Evolutionary conservation across 2,888 invertebrate genomes (phyloP), one percentile per base, ranked within the genome.

Genomic region (Chirona hameri): DNA sequence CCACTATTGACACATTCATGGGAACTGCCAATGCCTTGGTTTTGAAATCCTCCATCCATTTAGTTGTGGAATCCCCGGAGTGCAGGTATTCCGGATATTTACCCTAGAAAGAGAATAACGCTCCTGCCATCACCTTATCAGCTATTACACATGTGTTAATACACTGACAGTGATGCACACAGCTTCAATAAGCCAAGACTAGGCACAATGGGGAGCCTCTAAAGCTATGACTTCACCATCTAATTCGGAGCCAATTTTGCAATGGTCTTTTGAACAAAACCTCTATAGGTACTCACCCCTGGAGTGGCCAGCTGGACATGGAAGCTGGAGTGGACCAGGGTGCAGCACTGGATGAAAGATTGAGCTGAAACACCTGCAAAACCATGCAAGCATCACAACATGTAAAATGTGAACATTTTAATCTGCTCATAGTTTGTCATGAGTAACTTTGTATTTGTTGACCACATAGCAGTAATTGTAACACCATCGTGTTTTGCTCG

Each of bases 321-420:
- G 84, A 89, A 89, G 48, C 87, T 88, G 48, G 88, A 88, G 83
- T 88, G 88, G 1, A 88, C 87, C 60, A 89, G 84, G 4, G 87
- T 88, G 85, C 88, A 89, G 15, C 89, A 87, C 83, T 89, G 89
- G 76, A 88, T 87, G 85, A 89, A 89, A 5, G 89, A 88, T 84
- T 88, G 88, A 1, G 88, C 88, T 10, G 88, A 88, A 9, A 89
- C 89, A 83, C 89, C 89, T 89, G 85, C 24, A 86, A 84, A 48
- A 76, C 84, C 84, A 83, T 85, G 86, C 72, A 15, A 39, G 18
- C 18, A 76, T 39, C 0, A 31, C 21, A 31, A 76, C 27, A 72
- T 29, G 5, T 31, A 7, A 39, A 72, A 72, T 29, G 4, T 72
- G 15, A 21, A 18, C 31, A 29, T 31, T 15, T 9, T 21, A 0